Conservation (phyloP, 2,113 vertebrate genomes). For the Amphiprion ocellaris region DNA sequence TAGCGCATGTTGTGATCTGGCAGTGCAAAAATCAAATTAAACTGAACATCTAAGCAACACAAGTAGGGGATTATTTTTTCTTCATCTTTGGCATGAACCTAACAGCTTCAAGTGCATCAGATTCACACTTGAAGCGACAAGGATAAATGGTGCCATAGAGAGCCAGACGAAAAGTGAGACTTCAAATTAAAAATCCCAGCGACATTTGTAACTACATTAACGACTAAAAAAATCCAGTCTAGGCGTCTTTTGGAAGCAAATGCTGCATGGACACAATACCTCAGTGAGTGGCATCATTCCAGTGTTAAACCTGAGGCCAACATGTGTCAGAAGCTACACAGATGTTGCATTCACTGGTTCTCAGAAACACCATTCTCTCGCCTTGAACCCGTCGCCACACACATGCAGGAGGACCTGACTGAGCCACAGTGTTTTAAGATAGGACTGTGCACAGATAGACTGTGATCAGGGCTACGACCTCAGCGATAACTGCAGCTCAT, state of each 20-base stretch:
- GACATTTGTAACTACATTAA: not conserved
- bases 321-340: not conserved
- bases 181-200: not conserved
- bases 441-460: constrained; percentile 50
- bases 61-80: constrained; percentile 9
- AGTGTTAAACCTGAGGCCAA: not conserved
- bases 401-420: constrained; percentile 5
- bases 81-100: constrained; percentile 1
- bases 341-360: not conserved
- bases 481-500: constrained; percentile 61
- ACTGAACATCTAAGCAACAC: not conserved
- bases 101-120: not conserved
- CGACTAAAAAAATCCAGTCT: not conserved
- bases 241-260: not conserved
- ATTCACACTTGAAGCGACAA: not conserved
- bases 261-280: not conserved
- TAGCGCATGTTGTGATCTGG: not conserved
- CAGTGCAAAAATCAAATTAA: not conserved
- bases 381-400: not conserved
- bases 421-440: constrained; percentile 38
- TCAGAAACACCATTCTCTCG: not conserved
- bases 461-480: constrained; percentile 67
- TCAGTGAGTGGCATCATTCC: not conserved
- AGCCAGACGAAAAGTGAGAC: not conserved
- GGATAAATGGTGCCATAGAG: not conserved